A percentile compares a stretch with the other conserved stretches of the same genome.
These are phyloP conservation scores for Echeneis naucrates DNA, from an alignment of 2,797 vertebrate species.

Conservation along the genomic window DNA sequence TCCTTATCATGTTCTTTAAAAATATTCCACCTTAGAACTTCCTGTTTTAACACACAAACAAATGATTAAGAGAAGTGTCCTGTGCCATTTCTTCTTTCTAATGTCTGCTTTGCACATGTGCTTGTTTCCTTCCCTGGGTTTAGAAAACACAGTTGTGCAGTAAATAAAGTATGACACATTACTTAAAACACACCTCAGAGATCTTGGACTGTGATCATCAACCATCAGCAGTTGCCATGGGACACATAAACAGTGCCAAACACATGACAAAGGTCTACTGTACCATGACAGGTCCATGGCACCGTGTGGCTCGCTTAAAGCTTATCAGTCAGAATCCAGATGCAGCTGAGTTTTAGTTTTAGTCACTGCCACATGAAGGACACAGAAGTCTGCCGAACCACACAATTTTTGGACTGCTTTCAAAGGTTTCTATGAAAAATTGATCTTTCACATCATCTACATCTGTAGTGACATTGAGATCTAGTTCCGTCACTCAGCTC, in stretches of 20 bases:
- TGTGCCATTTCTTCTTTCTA: slow-evolving; percentile 67
- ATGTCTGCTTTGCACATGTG: slow-evolving; percentile 62
- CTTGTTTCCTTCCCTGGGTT: slow-evolving; percentile 66
- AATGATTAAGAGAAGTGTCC: slow-evolving; percentile 34
- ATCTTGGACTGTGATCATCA: slow-evolving; percentile 24
- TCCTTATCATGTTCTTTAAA: slow-evolving; percentile 8
- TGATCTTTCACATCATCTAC: neutral
- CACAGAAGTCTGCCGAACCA: neutral
- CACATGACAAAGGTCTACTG: slow-evolving; percentile 48
- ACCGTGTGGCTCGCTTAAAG: neutral
- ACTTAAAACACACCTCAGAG: slow-evolving; percentile 52
- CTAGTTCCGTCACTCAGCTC: neutral
- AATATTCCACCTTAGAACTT: slow-evolving; percentile 33
- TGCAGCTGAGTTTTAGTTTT: neutral
- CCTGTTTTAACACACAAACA: slow-evolving; percentile 31
- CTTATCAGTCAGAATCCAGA: slow-evolving; percentile 49
- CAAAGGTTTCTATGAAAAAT: neutral
- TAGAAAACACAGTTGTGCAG: slow-evolving; percentile 18
- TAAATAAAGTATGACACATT: slow-evolving; percentile 16
- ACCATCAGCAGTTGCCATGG: slow-evolving; percentile 45
- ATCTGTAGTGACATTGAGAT: neutral
- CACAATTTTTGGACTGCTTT: neutral
- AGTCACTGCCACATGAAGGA: neutral
- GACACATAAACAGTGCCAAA: slow-evolving; percentile 6
- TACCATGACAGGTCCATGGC: slow-evolving; percentile 29